Evolutionary conservation across 2,113 vertebrate species (phyloP), one percentile per base, ranked within the genome.

Genomic region (Neolamprologus longior): DNA sequence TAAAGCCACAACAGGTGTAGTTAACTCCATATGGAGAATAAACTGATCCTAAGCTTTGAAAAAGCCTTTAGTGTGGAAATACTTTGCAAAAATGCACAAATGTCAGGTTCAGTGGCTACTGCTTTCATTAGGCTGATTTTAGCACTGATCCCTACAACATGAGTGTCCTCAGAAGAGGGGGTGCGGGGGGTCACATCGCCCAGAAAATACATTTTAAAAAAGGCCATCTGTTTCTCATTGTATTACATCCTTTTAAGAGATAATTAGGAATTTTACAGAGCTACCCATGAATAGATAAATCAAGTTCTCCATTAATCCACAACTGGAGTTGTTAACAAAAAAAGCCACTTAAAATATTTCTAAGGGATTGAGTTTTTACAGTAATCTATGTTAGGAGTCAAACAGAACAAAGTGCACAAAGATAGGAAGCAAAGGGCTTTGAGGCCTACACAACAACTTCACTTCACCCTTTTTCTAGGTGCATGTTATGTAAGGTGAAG

Each of bases 191-290:
- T 91, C 90, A 89, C 90, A 91, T 40, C 42, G 82, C 88, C 61
- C 92, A 89, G 40, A 71, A 42, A 71, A 15, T 42, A 71, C n/a
- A 15, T 42, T 40, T 24, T 14, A 5, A 45, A 76, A 81, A 93
- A 47, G 84, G 83, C 91, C 92, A 95, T 95, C 93, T 95, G 94
- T 90, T 94, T 89, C 61, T 90, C 80, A 94, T 93, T 94, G 90
- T 92, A 19, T 83, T 85, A 84, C 55, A 42, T 91, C 88, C 89
- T 91, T 94, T 92, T 90, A 86, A 90, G 57, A 92, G 73, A 91
- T 91, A 95, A 95, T 95, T 93, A 94, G 89, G 66, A 93, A 89
- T 92, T 89, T 94, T 93, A 92, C 85, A 93, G 84, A 92, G 88
- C 90, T 91, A 88, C 81, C 78, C 90, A 88, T 88, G 89, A 93